Evolutionary conservation across 2,113 vertebrate genomes (phyloP).

Genomic region (Otis tarda): DNA sequence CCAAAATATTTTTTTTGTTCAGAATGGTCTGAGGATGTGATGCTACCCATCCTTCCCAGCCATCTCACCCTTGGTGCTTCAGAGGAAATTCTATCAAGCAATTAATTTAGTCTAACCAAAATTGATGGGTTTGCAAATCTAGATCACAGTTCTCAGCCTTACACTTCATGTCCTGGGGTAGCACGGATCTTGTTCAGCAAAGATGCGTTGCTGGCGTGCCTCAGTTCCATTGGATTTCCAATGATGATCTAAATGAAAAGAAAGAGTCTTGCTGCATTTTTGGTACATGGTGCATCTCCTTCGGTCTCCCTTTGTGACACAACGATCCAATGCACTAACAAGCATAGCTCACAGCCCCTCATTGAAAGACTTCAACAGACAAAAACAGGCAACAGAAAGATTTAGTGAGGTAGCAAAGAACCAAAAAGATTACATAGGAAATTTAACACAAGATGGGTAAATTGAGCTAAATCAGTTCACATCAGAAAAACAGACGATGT

Average conservation of each 20-base stretch:
- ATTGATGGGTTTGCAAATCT: neutral
- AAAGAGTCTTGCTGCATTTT: neutral
- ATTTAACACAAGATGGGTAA: neutral
- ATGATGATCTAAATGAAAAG: neutral
- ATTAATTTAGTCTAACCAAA: neutral
- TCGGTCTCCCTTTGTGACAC: neutral
- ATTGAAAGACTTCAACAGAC: neutral
- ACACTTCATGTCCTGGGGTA: neutral
- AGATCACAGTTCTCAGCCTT: neutral
- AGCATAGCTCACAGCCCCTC: neutral
- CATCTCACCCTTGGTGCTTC: neutral
- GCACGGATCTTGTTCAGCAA: rapidly evolving
- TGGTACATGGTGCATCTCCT: neutral
- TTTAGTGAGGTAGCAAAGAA: neutral
- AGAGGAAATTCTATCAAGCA: neutral
- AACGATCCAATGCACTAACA: neutral
- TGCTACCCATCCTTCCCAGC: neutral
- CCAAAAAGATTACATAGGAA: neutral
- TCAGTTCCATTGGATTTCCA: neutral
- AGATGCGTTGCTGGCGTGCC: rapidly evolving
- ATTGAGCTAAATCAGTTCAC: neutral
- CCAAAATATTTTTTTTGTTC: neutral
- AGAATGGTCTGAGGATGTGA: neutral
- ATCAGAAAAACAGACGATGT: neutral
- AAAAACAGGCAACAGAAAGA: neutral